phyloP scores from a whole-genome alignment of 2,797 vertebrate genomes.

The Xenentodon cancila region DNA sequence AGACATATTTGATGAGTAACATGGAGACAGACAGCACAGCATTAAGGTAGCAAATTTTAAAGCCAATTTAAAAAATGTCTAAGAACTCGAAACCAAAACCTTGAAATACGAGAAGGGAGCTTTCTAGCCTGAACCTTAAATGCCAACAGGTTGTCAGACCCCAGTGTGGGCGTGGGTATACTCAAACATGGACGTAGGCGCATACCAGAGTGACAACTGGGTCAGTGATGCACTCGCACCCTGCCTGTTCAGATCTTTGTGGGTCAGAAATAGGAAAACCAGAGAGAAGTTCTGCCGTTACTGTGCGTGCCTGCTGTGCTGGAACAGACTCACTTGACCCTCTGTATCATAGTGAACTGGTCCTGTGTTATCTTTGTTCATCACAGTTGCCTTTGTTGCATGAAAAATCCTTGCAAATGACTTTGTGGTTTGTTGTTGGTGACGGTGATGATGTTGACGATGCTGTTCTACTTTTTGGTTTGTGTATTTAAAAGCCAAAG shows the following conservation, averaged over 20 bases:
- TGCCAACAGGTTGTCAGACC: slow-evolving; percentile 21
- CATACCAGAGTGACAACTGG: slow-evolving; percentile 36
- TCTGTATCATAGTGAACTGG: slow-evolving; percentile 57
- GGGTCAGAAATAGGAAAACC: slow-evolving; percentile 45
- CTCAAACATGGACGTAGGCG: slow-evolving; percentile 14
- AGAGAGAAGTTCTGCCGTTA: slow-evolving; percentile 38
- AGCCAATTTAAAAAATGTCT: slow-evolving; percentile 29
- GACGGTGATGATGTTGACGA: slow-evolving; percentile 63
- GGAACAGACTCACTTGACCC: slow-evolving; percentile 47
- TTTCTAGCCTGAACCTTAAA: slow-evolving; percentile 25
- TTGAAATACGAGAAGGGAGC: slow-evolving; percentile 41
- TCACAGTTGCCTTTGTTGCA: slow-evolving; percentile 84
- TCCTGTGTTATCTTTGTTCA: slow-evolving; percentile 62
- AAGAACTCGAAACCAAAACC: slow-evolving; percentile 39
- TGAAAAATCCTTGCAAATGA: slow-evolving; percentile 66
- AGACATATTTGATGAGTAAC: slow-evolving; percentile 33
- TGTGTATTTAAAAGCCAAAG: slow-evolving; percentile 80
- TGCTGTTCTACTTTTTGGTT: slow-evolving; percentile 70
- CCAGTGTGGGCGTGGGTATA: slow-evolving; percentile 34
- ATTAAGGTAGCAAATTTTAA: slow-evolving; percentile 37
- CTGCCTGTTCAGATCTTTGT: slow-evolving; percentile 34
- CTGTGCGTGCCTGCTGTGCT: slow-evolving; percentile 34
- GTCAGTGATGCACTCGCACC: slow-evolving; percentile 5
- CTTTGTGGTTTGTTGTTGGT: slow-evolving; percentile 60
- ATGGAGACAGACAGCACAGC: slow-evolving; percentile 36